Percentiles rank a stretch among this genome's conserved stretches.
phyloP scores from a whole-genome alignment of 2,113 vertebrate genomes.

The Phaethornis superciliosus region DNA sequence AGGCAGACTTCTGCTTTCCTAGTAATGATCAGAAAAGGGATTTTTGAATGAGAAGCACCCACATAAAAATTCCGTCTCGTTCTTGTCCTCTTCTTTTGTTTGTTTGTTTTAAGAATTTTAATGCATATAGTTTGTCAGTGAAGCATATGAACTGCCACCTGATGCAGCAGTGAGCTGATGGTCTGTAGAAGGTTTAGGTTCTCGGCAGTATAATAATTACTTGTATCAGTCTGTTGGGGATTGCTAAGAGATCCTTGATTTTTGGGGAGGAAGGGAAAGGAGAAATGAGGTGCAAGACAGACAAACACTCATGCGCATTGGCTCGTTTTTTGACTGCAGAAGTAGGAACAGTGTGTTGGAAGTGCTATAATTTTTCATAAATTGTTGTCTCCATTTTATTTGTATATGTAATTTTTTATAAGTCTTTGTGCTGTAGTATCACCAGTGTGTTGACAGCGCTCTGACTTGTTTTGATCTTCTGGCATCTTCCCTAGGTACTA shows the following conservation, averaged over 20 bases:
- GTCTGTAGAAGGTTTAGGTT: background rate
- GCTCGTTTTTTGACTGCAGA: background rate
- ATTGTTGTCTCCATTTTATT: background rate
- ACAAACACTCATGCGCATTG: fast-evolving
- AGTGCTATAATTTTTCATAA: background rate
- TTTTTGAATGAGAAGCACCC: background rate
- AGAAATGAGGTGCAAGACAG: background rate
- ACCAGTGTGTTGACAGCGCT: background rate
- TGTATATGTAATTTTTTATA: fast-evolving
- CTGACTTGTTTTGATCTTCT: background rate
- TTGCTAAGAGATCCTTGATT: background rate
- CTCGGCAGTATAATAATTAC: background rate
- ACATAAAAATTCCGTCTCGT: background rate
- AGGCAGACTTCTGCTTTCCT: background rate
- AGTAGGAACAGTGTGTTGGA: background rate
- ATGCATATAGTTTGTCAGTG: background rate
- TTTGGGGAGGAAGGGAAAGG: background rate
- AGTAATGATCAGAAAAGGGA: background rate
- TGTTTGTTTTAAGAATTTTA: background rate
- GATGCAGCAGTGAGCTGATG: background rate
- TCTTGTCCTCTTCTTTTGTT: background rate
- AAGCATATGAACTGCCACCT: background rate
- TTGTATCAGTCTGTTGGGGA: background rate
- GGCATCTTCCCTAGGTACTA: slow-evolving; percentile 80
- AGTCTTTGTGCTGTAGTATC: background rate